Conservation (phyloP, 2,797 vertebrate genomes). For the Loris lydekkerianus region DNA sequence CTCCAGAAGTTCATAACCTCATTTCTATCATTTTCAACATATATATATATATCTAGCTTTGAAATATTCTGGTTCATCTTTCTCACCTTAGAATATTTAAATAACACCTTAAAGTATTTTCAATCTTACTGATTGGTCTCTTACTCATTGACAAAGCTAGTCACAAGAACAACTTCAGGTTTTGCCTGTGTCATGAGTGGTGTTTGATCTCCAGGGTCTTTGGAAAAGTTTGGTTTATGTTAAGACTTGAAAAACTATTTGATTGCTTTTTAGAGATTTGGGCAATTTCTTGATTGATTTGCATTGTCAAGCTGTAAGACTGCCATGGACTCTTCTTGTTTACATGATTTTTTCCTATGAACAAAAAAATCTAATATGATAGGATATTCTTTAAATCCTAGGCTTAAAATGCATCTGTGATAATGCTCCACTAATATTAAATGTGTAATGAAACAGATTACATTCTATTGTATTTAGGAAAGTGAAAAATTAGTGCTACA, state of each 20-base stretch:
- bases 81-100: not conserved
- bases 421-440: not conserved
- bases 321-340: not conserved
- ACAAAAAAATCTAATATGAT: not conserved
- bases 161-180: not conserved
- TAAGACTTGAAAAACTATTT: conserved; percentile 1
- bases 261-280: conserved; percentile 31
- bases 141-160: not conserved
- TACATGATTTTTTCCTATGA: not conserved
- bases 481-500: not conserved
- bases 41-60: not conserved
- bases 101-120: not conserved
- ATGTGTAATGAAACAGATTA: conserved; percentile 2
- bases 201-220: not conserved
- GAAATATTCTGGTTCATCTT: not conserved
- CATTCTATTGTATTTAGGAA: not conserved
- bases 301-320: not conserved
- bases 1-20: not conserved
- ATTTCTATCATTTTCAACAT: not conserved
- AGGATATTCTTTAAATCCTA: not conserved
- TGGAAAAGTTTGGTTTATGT: not conserved
- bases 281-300: not conserved
- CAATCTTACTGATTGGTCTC: not conserved
- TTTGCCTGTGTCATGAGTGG: not conserved
- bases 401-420: not conserved